Percentiles rank a stretch among this genome's conserved stretches.
These are phyloP conservation scores for Acleris emargana DNA, from an alignment of 2,888 invertebrate genomes.

Conservation along the genomic window DNA sequence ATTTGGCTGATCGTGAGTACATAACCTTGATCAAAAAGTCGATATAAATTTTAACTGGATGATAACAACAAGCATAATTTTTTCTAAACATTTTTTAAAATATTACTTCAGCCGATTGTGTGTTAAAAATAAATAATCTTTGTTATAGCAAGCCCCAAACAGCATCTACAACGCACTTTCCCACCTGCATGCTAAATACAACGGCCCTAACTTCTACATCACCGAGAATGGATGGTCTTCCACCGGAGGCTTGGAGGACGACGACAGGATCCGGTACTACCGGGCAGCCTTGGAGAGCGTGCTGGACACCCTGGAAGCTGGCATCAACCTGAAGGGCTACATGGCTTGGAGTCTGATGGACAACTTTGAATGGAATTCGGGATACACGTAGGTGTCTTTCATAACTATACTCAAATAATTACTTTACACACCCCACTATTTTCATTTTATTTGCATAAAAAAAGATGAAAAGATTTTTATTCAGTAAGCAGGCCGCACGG, in stretches of 20 bases:
- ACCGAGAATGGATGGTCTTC: slow-evolving; percentile 85
- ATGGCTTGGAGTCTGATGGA: slow-evolving; percentile 86
- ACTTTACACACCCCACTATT: too few species aligned
- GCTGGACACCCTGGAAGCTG: slow-evolving; percentile 70
- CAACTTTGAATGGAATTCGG: slow-evolving; percentile 85
- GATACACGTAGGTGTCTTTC: slow-evolving; percentile 73
- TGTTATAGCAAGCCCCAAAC: slow-evolving; percentile 77
- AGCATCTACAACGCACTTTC: slow-evolving; percentile 82
- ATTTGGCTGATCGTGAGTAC: slow-evolving; percentile 41
- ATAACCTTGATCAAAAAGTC: neutral
- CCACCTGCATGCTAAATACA: slow-evolving; percentile 74
- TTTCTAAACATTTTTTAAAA: too few species aligned
- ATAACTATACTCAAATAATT: too few species aligned
- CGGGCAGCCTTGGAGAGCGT: slow-evolving; percentile 70
- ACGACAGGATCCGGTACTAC: slow-evolving; percentile 69
- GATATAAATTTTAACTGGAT: too few species aligned
- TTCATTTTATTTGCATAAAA: too few species aligned
- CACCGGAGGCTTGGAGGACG: slow-evolving; percentile 64
- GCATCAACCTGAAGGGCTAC: slow-evolving; percentile 78
- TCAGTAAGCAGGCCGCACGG: too few species aligned
- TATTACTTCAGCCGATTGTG: too few species aligned
- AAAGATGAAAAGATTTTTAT: too few species aligned
- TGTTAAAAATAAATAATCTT: too few species aligned
- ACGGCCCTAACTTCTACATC: slow-evolving; percentile 80
- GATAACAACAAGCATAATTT: too few species aligned